Conservation (phyloP, 2,797 vertebrate species). For the Morelia viridis region DNA sequence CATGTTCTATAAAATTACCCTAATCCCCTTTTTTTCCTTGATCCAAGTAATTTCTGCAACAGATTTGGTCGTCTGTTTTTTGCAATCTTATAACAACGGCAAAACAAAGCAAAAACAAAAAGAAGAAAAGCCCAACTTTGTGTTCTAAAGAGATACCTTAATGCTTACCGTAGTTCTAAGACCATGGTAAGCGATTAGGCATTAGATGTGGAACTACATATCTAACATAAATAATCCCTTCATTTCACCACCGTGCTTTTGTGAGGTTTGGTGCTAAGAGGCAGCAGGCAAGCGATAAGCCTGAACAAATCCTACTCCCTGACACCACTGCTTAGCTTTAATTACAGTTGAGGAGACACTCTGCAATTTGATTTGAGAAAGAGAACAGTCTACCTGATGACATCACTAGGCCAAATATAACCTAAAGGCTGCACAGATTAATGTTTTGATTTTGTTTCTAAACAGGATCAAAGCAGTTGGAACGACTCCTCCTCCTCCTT, state of each 20-base stretch:
- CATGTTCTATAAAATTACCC: neutral
- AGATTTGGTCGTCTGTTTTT: conserved; percentile 7
- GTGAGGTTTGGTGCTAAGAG: conserved; percentile 61
- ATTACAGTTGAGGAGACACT: conserved; percentile 65
- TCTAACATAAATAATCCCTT: conserved; percentile 64
- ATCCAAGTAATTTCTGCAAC: conserved; percentile 8
- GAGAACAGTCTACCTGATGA: conserved; percentile 60
- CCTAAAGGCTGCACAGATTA: conserved; percentile 63
- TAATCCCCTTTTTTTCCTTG: conserved; percentile 7
- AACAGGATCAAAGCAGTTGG: conserved; percentile 22
- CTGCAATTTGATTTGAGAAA: conserved; percentile 69
- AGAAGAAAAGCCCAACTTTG: conserved; percentile 23
- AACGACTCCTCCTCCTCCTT: neutral
- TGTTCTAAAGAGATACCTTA: conserved; percentile 25
- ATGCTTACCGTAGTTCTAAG: conserved; percentile 63
- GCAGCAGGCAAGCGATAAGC: conserved; percentile 57
- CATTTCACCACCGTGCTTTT: conserved; percentile 60
- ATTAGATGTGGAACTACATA: conserved; percentile 27
- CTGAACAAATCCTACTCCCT: conserved; percentile 64
- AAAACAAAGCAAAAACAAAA: neutral
- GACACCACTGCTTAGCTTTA: conserved; percentile 71
- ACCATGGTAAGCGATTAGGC: conserved; percentile 40
- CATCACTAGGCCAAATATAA: conserved; percentile 70
- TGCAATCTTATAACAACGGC: conserved; percentile 28
- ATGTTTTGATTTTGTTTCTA: conserved; percentile 53